phyloP scores from a whole-genome alignment of 2,113 vertebrate genomes.

The Aphelocoma coerulescens region DNA sequence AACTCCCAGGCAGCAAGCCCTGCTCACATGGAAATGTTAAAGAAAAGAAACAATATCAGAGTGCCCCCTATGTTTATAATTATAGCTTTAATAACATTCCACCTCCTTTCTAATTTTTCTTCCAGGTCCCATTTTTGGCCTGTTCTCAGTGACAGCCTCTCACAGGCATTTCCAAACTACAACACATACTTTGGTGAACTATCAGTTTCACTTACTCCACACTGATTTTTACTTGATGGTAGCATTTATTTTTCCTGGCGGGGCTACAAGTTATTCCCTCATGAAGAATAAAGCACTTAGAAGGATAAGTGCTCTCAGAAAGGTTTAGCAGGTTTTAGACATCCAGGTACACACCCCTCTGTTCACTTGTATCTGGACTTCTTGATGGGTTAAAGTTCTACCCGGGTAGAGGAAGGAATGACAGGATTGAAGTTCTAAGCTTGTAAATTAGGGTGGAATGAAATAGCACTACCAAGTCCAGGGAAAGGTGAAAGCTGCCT shows the following conservation, averaged over 20 bases:
- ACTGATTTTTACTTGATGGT: neutral
- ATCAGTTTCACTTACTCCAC: neutral
- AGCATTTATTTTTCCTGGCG: neutral
- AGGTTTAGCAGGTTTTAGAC: neutral
- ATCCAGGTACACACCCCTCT: neutral
- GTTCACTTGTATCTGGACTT: neutral
- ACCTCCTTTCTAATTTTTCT: neutral
- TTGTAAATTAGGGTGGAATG: neutral
- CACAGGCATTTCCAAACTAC: neutral
- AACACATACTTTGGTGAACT: neutral
- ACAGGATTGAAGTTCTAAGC: neutral
- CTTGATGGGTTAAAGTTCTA: neutral
- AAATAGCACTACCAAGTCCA: neutral
- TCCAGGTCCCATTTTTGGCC: neutral
- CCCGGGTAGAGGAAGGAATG: neutral
- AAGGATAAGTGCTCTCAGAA: neutral
- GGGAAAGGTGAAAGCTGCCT: neutral
- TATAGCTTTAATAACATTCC: conserved; percentile 31
- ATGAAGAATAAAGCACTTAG: neutral
- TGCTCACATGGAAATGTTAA: neutral
- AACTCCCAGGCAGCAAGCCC: neutral
- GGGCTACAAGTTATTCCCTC: neutral
- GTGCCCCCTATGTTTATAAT: neutral
- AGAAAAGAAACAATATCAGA: neutral
- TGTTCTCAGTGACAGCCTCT: neutral